Conservation (phyloP, 2,797 vertebrate species). For the Crypturellus tataupa region DNA sequence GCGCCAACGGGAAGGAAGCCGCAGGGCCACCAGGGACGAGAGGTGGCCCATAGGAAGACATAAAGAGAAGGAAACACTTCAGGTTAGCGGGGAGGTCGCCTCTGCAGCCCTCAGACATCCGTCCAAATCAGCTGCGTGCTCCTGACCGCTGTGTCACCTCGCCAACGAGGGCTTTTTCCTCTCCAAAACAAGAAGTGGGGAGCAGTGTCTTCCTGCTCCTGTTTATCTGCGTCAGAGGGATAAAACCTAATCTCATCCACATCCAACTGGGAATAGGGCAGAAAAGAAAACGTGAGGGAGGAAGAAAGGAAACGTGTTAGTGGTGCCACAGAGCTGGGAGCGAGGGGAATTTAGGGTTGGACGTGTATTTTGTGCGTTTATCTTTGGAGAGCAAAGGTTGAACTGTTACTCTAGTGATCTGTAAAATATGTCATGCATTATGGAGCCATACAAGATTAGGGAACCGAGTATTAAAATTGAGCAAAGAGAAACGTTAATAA, state of each 20-base stretch:
- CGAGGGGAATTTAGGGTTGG: not conserved
- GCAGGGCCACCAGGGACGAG: slow-evolving; percentile 24
- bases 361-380: not conserved
- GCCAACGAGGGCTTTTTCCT: slow-evolving; percentile 11
- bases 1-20: slow-evolving; percentile 46
- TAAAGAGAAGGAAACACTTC: slow-evolving; percentile 59
- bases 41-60: slow-evolving; percentile 18
- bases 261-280: not conserved
- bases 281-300: not conserved
- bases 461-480: not conserved
- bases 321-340: not conserved
- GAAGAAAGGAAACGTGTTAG: not conserved
- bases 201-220: not conserved
- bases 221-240: slow-evolving; percentile 15
- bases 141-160: not conserved
- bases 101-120: slow-evolving; percentile 15
- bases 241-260: slow-evolving; percentile 8
- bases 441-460: not conserved
- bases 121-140: slow-evolving; percentile 3
- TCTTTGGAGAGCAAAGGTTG: not conserved
- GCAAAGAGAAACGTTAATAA: not conserved
- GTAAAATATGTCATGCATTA: not conserved
- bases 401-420: not conserved
- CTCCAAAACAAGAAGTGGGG: not conserved
- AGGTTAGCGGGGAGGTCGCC: slow-evolving; percentile 7